Base-by-base conservation (phyloP, 2,888 invertebrate species). In the Asteroscopus sphinx region DNA sequence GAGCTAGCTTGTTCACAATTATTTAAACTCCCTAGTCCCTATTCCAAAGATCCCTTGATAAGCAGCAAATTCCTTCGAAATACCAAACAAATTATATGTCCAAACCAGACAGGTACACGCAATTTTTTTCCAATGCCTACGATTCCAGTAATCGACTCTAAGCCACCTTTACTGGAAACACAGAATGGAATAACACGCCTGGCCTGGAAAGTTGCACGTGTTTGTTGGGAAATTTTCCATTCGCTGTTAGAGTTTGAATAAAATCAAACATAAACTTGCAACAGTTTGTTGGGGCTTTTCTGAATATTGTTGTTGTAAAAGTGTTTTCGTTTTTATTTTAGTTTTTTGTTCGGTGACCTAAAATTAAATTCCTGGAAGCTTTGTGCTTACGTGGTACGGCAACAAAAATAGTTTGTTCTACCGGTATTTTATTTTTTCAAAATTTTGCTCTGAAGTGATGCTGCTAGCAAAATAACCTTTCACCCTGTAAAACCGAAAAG, bases 221-320 rank as follows among this genome's bases (percentile, higher is more conserved):
- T 37, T n/a, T 16, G 30, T 9, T 44, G 32, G 32, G 45, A 61
- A 59, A 35, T 36, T 33, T 52, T 37, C 44, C 26, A 45, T 37
- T 45, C n/a, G 35, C 15, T 30, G 28, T 30, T 30, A 11, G 16
- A 55, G 51, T 64, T 55, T 57, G 44, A 52, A 64, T 73, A 57
- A 63, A 59, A 63, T 64, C 64, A 73, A 60, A 73, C 45, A 68
- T 16, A 32, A 58, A 49, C 44, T 49, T 42, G 30, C 35, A 9
- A 44, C 48, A 40, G 54, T 73, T 44, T 64, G 53, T 68, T 12
- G 12, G 11, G 35, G 36, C 28, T 51, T 57, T 45, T 26, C 40
- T 47, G n/a, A 28, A 45, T 39, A 25, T 39, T 36, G 36, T 44
- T 47, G 25, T 8, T 33, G 25, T 42, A 30, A 47, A 46, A 17